Conservation (phyloP, 2,113 vertebrate species). For the Anthoscopus minutus region DNA sequence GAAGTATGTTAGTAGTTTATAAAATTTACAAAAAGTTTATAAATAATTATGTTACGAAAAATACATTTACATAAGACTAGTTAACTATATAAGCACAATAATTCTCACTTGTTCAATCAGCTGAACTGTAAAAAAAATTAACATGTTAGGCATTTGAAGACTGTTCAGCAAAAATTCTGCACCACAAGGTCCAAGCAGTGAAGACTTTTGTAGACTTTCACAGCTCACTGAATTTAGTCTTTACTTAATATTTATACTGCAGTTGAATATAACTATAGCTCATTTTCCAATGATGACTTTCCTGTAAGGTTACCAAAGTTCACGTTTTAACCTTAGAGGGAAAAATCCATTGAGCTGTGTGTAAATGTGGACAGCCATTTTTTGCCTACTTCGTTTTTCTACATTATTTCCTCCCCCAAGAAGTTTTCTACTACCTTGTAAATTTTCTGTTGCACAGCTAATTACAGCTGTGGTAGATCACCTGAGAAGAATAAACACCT, state of each 20-base stretch:
- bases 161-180: constrained; percentile 8
- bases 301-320: not conserved
- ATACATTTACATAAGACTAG: not conserved
- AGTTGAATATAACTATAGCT: not conserved
- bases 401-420: fast-evolving
- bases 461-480: not conserved
- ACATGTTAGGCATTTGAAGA: not conserved
- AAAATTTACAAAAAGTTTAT: not conserved
- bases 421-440: not conserved
- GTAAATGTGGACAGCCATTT: not conserved
- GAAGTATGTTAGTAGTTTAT: not conserved
- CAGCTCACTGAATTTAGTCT: not conserved
- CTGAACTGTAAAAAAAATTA: not conserved
- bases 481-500: not conserved
- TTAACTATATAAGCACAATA: not conserved
- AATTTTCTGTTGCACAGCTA: not conserved
- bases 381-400: not conserved
- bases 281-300: not conserved
- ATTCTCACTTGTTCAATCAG: not conserved
- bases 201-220: not conserved
- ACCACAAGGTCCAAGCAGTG: not conserved
- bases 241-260: not conserved
- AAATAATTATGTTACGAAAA: not conserved
- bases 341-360: not conserved
- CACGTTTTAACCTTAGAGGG: not conserved